Base-by-base conservation (phyloP, 64 coral and sea anemone genomes). In the Stylophora pistillata region DNA sequence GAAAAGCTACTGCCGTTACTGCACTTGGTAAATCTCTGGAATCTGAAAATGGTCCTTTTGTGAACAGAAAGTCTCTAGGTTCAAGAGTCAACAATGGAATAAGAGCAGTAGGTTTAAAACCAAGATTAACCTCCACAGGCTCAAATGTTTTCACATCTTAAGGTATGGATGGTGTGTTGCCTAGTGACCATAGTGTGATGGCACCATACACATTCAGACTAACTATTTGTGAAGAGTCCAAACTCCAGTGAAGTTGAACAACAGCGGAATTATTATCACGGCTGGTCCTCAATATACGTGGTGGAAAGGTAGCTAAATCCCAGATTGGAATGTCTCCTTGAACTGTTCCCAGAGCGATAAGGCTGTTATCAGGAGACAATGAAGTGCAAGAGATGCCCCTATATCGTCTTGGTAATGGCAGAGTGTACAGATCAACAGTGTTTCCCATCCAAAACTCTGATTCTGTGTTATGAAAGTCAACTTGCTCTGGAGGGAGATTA, bases 261-360 rank as follows among this genome's bases (percentile, higher is more conserved):
- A 96, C 55, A 78, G 28, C 88, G 9, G 26, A 32, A 61, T 87
- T 96, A 68, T 13, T 83, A 18, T 91, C 80, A 77, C 86, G 92
- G 53, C 83, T 73, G 20, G 74, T 88, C 47, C 90, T 85, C 56
- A 96, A 72, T 82, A 96, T 89, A 30, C 91, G 86, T 29, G 95
- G 95, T 62, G 95, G 95, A 31, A 87, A 83, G 15, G 79, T 25
- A 3, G 32, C 29, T 0, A 96, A 79, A 87, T 96, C 87, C 95
- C 91, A 96, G 13, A 93, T 73, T 21, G 78, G 68, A 53, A 96
- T 81, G 53, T 96, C 95, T 14, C 95, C 95, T 74, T 93, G 95
- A 13, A 87, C 71, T 33, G 87, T 87, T 2, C 91, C 94, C 12
- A 96, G 33, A 14, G 95, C 95, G 66, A 96, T 25, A 12, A 96